phyloP scores from a whole-genome alignment of 2,797 vertebrate genomes.

The Cheirogaleus major region DNA sequence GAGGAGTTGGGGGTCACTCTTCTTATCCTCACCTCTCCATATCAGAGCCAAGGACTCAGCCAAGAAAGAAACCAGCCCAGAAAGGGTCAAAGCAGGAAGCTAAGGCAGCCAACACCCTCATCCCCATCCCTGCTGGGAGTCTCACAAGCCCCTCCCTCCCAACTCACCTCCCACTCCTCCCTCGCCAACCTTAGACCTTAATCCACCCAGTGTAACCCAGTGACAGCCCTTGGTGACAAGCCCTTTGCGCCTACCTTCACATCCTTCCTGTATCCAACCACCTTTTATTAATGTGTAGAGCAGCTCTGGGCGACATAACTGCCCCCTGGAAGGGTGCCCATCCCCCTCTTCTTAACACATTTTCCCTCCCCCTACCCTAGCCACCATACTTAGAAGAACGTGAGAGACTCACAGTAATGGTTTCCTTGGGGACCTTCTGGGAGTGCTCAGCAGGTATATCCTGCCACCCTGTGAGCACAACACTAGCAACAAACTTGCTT shows the following conservation, averaged over 20 bases:
- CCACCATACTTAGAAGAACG: background rate
- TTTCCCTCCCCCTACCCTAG: background rate
- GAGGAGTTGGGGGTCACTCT: background rate
- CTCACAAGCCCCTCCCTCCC: background rate
- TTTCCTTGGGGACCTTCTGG: slow-evolving; percentile 62
- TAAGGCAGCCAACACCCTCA: background rate
- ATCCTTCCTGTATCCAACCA: background rate
- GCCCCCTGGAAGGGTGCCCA: background rate
- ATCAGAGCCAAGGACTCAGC: background rate
- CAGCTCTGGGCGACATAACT: background rate
- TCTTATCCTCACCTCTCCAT: background rate
- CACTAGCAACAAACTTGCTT: slow-evolving; percentile 47
- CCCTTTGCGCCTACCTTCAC: background rate
- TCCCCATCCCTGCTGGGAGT: background rate
- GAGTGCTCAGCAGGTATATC: slow-evolving; percentile 71
- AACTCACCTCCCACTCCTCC: background rate
- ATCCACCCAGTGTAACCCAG: background rate
- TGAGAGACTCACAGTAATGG: slow-evolving; percentile 53
- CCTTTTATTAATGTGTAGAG: background rate
- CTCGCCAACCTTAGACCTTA: background rate
- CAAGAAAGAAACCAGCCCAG: no score
- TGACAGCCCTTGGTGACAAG: background rate
- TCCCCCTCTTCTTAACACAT: background rate
- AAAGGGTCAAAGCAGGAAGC: background rate
- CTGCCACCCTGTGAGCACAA: slow-evolving; percentile 38